Evolutionary conservation across 2,797 vertebrate species (phyloP), one percentile per base, ranked within the genome.

Genomic region (Urocyon cinereoargenteus): DNA sequence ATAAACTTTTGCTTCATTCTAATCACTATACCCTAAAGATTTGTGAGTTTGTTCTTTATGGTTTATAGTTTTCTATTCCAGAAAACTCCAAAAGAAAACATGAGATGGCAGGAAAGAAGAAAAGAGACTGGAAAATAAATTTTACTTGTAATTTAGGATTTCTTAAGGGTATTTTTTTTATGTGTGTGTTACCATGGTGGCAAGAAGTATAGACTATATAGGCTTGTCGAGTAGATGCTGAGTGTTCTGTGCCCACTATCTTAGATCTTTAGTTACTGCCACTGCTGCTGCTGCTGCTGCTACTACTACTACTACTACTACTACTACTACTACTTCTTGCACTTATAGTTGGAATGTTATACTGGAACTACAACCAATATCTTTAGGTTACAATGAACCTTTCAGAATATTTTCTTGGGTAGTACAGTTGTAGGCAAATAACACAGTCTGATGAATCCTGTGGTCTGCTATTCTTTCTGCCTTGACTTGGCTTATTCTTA

Each of bases 321-420:
- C 49, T 79, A 4, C 68, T 34, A 26, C 66, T 91, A 36, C 36
- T 61, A 14, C 94, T 83, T 66, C 57, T 92, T 73, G 34, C 5
- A 85, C 15, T 95, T 94, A 90, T 2, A 57, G 3, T 53, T 84
- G 14, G 1, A 72, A 51, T 92, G 22, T 57, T 84, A 66, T 84
- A 66, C 10, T 93, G 10, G n/a, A 51, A 51, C 53, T 70, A 2
- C 10, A 91, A 12, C 26, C 36, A 86, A 31, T 62, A 91, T 78
- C 81, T 94, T 70, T 79, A 28, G 61, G 34, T 92, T 22, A 92
- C 26, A 79, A 24, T 21, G 40, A 92, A 79, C 4, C 72, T 95
- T 94, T 92, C n/a, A 75, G 55, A 94, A 68, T 89, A 88, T 92
- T 95, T 92, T 79, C 75, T 78, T 92, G 75, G 68, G 53, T 40